phyloP scores from a whole-genome alignment of 2,113 vertebrate genomes.

The Dipodomys stephensi region DNA sequence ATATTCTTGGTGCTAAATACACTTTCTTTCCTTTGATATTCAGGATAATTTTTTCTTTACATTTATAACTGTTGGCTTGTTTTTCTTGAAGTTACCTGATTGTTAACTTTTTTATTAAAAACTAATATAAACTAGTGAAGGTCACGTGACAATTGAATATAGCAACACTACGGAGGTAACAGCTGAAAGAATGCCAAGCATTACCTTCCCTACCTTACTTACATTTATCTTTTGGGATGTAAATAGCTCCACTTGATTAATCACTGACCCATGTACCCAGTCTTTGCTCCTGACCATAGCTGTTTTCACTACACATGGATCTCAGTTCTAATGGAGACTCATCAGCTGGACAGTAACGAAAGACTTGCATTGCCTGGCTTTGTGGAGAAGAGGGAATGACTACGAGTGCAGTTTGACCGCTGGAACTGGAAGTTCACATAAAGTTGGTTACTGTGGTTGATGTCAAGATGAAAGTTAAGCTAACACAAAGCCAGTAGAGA shows the following conservation, averaged over 20 bases:
- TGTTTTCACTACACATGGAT: not conserved
- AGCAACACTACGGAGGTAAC: slow-evolving; percentile 4
- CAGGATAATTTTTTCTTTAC: slow-evolving; percentile 68
- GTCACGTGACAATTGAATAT: slow-evolving; percentile 35
- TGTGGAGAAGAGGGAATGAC: not conserved
- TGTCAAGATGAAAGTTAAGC: not conserved
- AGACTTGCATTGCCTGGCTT: not conserved
- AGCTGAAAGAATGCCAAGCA: not conserved
- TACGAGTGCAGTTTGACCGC: not conserved
- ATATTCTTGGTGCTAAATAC: slow-evolving; percentile 79
- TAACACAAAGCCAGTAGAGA: not conserved
- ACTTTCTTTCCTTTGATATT: slow-evolving; percentile 72
- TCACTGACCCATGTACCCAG: not conserved
- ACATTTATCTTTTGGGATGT: not conserved
- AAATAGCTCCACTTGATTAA: not conserved
- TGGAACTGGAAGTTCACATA: not conserved
- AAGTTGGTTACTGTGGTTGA: not conserved
- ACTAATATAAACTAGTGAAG: slow-evolving; percentile 49
- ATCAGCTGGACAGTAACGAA: not conserved
- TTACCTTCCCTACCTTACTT: not conserved
- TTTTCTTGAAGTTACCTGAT: slow-evolving; percentile 64
- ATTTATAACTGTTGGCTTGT: slow-evolving; percentile 64
- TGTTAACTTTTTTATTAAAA: slow-evolving; percentile 72
- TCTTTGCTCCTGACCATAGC: not conserved
- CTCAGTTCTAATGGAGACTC: not conserved